Base-by-base conservation (phyloP, 2,888 invertebrate species). In the Amaurobius ferox region DNA sequence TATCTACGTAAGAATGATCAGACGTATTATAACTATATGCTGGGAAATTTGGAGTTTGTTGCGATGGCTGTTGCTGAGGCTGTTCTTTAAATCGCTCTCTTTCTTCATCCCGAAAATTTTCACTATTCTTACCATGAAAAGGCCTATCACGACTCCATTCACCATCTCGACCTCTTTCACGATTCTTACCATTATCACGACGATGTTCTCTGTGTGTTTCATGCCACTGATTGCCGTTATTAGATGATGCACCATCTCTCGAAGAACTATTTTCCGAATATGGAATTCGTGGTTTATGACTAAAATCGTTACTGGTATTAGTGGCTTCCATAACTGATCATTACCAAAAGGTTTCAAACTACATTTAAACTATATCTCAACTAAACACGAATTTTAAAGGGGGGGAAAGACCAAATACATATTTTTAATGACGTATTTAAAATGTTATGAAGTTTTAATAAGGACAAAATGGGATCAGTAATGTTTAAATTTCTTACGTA, bases 181-280 rank as follows among this genome's bases (percentile, higher is more conserved):
- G 71, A 48, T 85, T 78, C 19, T 39, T 72, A 23, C n/a, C 64
- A 30, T 40, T 40, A 3, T 55, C 40, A 13, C 72, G 35, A 35
- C 74, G 28, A 44, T 71, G 70, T 61, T 70, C 70, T 6, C 61
- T 5, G 7, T 28, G 3, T 9, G 9, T 40, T 5, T 72, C 71
- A 26, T 44, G 26, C 44, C 40, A 64, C 0, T 62, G 71, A 35
- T 16, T 71, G 1, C 11, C n/a, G 13, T 16, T n/a, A 23, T 26
- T 26, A 61, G 23, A 26, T 2, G 61, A 19, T 48, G 48, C n/a
- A 61, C 26, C 23, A 0, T 61, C 61, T 61, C 61, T 19, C 3
- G 61, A 61, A 6, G 61, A 61, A 19, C 61, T 61, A 9, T 9
- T 23, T 23, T 61, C 61, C 1, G n/a, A 19, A 23, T 11, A 23